phyloP scores from a whole-genome alignment of 2,113 vertebrate genomes.

The Scortum barcoo region DNA sequence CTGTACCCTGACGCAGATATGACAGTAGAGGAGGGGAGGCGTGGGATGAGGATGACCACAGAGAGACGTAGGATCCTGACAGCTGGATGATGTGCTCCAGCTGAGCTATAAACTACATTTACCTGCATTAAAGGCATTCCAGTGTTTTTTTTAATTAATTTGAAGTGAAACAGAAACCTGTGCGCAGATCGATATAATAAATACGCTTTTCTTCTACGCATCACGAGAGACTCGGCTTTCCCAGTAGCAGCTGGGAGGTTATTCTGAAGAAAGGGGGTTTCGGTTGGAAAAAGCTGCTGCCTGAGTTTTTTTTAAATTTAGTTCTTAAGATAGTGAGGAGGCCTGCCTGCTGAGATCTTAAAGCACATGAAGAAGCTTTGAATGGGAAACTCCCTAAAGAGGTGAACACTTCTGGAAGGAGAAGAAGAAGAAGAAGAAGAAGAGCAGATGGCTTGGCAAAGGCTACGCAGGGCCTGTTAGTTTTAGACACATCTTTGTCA shows the following conservation, averaged over 20 bases:
- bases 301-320: conserved; percentile 24
- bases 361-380: conserved; percentile 29
- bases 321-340: neutral
- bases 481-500: conserved; percentile 36
- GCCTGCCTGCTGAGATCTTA: conserved; percentile 18
- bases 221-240: neutral
- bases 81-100: neutral
- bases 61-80: neutral
- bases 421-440: conserved; percentile 14
- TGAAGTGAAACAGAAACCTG: neutral
- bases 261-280: neutral
- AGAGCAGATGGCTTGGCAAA: conserved; percentile 45
- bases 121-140: neutral
- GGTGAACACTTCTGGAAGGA: conserved; percentile 34
- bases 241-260: conserved; percentile 10
- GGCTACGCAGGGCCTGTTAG: conserved; percentile 11
- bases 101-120: neutral
- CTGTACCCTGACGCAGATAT: neutral
- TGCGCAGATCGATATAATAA: neutral
- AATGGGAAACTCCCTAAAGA: conserved; percentile 44
- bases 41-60: neutral
- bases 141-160: neutral
- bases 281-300: neutral
- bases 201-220: conserved; percentile 16
- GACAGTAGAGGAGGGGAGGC: neutral